These are phyloP conservation scores for Ceratitis capitata DNA, from an alignment of 1,140 invertebrate species.

Conservation along the genomic window DNA sequence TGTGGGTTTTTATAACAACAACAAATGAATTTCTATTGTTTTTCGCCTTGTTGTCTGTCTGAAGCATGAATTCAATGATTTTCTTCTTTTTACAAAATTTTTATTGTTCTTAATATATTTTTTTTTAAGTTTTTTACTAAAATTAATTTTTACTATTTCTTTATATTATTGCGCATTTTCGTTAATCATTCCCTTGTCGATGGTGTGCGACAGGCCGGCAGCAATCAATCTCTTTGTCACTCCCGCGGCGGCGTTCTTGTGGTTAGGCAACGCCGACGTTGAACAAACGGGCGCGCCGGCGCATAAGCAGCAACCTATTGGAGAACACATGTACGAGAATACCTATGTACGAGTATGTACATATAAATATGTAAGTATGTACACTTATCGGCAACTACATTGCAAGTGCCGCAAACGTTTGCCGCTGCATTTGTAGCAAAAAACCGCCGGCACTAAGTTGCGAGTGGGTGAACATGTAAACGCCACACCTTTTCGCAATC, in stretches of 20 bases:
- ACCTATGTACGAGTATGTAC: neutral
- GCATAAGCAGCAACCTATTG: no score
- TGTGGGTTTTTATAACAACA: neutral
- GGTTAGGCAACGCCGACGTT: neutral
- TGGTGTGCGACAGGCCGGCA: conserved; percentile 25
- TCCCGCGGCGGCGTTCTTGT: conserved; percentile 12
- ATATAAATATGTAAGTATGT: neutral
- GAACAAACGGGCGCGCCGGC: neutral
- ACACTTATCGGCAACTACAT: neutral
- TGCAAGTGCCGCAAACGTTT: neutral
- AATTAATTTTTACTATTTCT: neutral
- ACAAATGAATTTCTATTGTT: conserved; percentile 6
- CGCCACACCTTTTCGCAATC: conserved; percentile 29
- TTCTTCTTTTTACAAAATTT: neutral
- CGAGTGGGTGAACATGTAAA: neutral
- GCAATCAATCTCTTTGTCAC: conserved; percentile 36
- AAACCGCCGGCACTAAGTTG: neutral
- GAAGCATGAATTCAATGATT: neutral
- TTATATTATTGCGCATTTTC: neutral
- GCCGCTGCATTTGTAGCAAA: neutral
- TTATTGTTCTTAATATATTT: neutral
- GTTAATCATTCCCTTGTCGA: conserved; percentile 17
- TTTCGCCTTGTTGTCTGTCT: neutral
- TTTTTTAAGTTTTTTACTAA: neutral
- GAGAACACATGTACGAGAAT: no score